Evolutionary conservation across 1,140 invertebrate species (phyloP).

Genomic region (Drosophila chauvacae): DNA sequence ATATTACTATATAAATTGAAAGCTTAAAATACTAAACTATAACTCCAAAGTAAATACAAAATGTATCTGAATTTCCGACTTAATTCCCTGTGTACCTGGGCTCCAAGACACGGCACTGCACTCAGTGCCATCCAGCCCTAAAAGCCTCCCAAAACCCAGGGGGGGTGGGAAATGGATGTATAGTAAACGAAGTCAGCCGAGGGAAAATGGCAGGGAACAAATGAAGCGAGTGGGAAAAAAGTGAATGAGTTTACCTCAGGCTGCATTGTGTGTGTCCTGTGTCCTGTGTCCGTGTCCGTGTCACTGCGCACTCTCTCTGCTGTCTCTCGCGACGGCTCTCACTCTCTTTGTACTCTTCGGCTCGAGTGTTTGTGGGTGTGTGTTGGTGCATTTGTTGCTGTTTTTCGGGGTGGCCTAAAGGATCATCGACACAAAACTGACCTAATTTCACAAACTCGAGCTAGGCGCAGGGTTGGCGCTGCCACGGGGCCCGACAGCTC

Average conservation of each 20-base stretch:
- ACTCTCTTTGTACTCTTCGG: slow-evolving; percentile 31
- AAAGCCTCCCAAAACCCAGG: background rate
- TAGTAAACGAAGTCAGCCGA: slow-evolving; percentile 75
- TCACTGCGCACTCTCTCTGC: slow-evolving; percentile 69
- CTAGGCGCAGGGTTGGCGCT: slow-evolving; percentile 71
- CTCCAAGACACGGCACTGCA: slow-evolving; percentile 34
- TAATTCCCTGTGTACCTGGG: slow-evolving; percentile 2
- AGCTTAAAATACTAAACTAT: too few species aligned
- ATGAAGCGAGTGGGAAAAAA: slow-evolving; percentile 67
- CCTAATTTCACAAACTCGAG: slow-evolving; percentile 84
- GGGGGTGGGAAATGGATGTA: background rate
- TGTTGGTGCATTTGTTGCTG: slow-evolving; percentile 51
- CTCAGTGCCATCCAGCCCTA: slow-evolving; percentile 1
- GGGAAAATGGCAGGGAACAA: slow-evolving; percentile 45
- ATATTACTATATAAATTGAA: too few species aligned
- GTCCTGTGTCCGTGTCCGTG: slow-evolving; percentile 40
- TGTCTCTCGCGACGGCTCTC: slow-evolving; percentile 52
- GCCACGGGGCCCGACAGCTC: slow-evolving; percentile 46
- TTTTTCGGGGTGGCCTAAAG: slow-evolving; percentile 69
- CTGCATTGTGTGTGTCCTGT: slow-evolving; percentile 44
- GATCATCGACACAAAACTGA: slow-evolving; percentile 85
- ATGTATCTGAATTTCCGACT: background rate
- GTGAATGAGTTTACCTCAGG: slow-evolving; percentile 66
- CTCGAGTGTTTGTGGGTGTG: slow-evolving; percentile 7
- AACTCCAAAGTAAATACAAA: background rate